phyloP scores from a whole-genome alignment of 2,888 invertebrate species.

The Branchellion lobata region DNA sequence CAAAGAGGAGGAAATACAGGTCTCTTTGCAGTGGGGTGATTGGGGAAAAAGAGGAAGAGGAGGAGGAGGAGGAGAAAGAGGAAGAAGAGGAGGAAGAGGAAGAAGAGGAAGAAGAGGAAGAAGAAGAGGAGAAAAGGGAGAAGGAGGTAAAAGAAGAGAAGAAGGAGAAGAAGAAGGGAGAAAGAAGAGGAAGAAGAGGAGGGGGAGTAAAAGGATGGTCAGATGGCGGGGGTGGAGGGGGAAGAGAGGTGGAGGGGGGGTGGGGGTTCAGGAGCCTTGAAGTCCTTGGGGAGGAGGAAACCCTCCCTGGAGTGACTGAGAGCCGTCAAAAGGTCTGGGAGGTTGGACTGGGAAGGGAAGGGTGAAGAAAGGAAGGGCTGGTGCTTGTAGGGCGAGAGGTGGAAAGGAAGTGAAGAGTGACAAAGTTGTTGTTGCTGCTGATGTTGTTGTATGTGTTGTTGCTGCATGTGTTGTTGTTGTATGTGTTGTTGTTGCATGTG shows the following conservation, averaged over 20 bases:
- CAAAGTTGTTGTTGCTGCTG: slow-evolving; percentile 7
- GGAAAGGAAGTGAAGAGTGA: not conserved
- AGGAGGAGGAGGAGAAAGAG: too few relatives aligned
- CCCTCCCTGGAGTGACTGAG: not conserved
- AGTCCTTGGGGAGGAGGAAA: not conserved
- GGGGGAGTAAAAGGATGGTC: too few relatives aligned
- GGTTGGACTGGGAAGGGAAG: not conserved
- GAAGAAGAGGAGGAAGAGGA: too few relatives aligned
- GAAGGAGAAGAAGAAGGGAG: too few relatives aligned
- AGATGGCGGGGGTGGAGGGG: not conserved
- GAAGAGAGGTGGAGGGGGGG: not conserved
- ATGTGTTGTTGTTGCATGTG: not conserved
- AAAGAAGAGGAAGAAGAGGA: too few relatives aligned
- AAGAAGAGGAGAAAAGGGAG: too few relatives aligned
- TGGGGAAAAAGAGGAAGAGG: not conserved
- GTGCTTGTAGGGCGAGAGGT: not conserved
- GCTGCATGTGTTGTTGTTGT: not conserved
- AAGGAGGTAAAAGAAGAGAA: too few relatives aligned
- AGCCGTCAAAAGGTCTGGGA: not conserved
- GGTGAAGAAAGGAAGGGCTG: not conserved
- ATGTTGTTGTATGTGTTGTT: not conserved
- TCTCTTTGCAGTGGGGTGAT: not conserved
- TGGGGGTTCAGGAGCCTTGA: not conserved
- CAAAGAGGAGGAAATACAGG: not conserved
- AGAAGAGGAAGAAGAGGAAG: too few relatives aligned